phyloP scores from a whole-genome alignment of 2,888 invertebrate species.

The Clostera curtula region DNA sequence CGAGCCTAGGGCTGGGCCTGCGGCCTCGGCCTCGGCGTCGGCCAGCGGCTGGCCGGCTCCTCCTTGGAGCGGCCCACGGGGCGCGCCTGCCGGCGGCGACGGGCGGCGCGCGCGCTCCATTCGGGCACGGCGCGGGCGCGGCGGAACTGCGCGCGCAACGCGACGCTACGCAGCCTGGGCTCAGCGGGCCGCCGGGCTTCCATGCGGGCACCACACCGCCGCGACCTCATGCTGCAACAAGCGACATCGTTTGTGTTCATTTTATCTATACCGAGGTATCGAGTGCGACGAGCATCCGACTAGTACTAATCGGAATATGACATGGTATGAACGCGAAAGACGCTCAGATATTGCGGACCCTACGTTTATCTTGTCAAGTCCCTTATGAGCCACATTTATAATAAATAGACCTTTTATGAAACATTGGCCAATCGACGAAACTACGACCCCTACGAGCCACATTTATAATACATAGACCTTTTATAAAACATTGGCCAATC shows the following conservation, averaged over 20 bases:
- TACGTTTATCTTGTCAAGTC: no score
- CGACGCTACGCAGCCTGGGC: conserved; percentile 55
- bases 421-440: no score
- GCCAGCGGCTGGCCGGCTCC: conserved; percentile 57
- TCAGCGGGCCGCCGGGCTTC: conserved; percentile 65
- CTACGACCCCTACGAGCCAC: no score
- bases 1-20: conserved; percentile 49
- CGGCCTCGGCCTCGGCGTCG: conserved; percentile 25
- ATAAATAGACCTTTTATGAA: no score
- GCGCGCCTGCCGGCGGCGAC: conserved; percentile 56
- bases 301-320: no score
- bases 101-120: conserved; percentile 63
- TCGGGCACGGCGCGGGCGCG: conserved; percentile 53
- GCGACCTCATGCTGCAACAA: conserved; percentile 69
- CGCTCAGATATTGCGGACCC: no score
- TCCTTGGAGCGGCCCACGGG: conserved; percentile 61
- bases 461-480: no score
- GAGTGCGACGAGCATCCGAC: no score
- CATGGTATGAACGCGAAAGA: no score
- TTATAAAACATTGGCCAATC: no score
- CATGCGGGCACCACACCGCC: conserved; percentile 68
- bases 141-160: conserved; percentile 55
- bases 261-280: no score
- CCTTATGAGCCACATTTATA: no score
- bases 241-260: conserved; percentile 9